phyloP scores from a whole-genome alignment of 1,140 invertebrate genomes.

The Chrysomallon squamiferum region DNA sequence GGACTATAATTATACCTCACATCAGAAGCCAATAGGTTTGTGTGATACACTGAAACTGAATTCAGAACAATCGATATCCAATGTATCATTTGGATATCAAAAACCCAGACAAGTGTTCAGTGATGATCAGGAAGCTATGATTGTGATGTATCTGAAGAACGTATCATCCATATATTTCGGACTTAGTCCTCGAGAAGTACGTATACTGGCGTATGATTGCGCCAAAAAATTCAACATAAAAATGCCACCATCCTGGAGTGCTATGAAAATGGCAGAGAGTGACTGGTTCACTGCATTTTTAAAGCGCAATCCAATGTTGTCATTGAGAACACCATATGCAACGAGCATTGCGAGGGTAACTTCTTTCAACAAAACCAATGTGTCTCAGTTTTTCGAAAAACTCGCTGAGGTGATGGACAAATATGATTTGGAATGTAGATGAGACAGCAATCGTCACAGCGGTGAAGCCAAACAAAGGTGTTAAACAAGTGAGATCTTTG shows the following conservation, averaged over 20 bases:
- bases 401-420: not conserved
- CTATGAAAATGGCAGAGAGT: not conserved
- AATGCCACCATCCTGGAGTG: not conserved
- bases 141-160: not conserved
- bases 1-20: no score
- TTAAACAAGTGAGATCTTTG: not conserved
- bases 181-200: not conserved
- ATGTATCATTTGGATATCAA: no score
- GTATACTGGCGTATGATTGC: not conserved
- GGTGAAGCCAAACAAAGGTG: not conserved
- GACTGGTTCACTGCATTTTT: conserved; percentile 2
- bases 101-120: not conserved
- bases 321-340: conserved; percentile 11
- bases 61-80: no score
- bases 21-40: no score
- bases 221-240: not conserved
- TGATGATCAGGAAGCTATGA: not conserved
- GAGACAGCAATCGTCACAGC: not conserved
- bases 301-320: not conserved
- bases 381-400: not conserved
- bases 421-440: not conserved
- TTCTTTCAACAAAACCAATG: not conserved
- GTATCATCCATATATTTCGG: not conserved
- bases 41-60: no score
- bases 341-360: not conserved